Evolutionary conservation across 2,113 vertebrate species (phyloP), one percentile per base, ranked within the genome.

Genomic region (Myotis yumanensis): DNA sequence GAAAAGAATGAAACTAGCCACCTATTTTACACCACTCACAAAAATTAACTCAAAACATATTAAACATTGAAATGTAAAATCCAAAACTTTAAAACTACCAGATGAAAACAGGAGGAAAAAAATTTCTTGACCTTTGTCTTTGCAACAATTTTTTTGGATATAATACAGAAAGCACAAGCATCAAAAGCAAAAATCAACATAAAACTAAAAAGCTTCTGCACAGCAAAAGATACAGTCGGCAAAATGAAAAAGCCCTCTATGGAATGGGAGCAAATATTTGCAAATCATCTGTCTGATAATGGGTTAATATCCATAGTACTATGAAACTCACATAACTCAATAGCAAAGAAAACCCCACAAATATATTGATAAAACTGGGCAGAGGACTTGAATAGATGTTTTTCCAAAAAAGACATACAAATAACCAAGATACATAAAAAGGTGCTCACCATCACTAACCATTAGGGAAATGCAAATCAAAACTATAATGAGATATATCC

Each of bases 101-200:
- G 20, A 48, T 71, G 37, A 93, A 86, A 59, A 80, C n/a, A 79
- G 9, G 25, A 35, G 5, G 37, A 7, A 71, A 80, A 69, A 69
- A 80, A 28, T 3, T 79, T 22, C 32, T 62, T 51, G 75, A 72
- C 40, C 17, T 2, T 51, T 5, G 17, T 80, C 62, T 79, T 48
- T 51, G 73, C 17, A 80, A 80, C 18, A 20, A 18, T 59, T 48
- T 71, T 48, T 76, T 86, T 28, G 30, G 17, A 71, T 35, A 32
- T 37, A 66, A 80, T 12, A 40, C 25, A 30, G 30, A 80, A 79
- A 86, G 37, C 40, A 84, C 69, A 91, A 75, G 43, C 32, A 86
- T 71, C 37, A 80, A 86, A 86, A 93, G n/a, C 40, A 48, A 71
- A 87, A 87, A 48, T 87, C 52, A 80, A 69, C 51, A 32, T 71